phyloP scores from a whole-genome alignment of 2,888 invertebrate genomes.

The Mesoligia furuncula region DNA sequence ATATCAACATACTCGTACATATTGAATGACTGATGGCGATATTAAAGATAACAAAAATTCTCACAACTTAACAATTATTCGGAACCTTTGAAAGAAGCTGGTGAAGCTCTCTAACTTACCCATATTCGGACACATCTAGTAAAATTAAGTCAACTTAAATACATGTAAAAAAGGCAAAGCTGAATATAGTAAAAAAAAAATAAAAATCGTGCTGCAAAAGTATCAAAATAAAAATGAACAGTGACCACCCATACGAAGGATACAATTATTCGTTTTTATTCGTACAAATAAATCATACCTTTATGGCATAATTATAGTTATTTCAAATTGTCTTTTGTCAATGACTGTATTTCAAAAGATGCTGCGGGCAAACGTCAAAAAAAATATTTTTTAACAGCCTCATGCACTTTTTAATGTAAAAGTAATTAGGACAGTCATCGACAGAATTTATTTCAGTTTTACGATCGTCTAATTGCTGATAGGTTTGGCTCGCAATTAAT shows the following conservation, averaged over 20 bases:
- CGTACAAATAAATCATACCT: constrained; percentile 2
- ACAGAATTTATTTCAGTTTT: constrained; percentile 35
- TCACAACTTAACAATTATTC: not conserved
- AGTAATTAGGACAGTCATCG: constrained; percentile 46
- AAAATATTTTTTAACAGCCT: constrained; percentile 20
- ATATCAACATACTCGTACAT: not conserved
- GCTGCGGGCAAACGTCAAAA: not conserved
- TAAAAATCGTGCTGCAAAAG: not conserved
- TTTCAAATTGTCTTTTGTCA: constrained; percentile 27
- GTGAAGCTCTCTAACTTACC: not conserved
- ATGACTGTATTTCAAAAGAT: constrained; percentile 8
- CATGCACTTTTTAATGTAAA: constrained; percentile 25
- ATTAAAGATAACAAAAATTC: not conserved
- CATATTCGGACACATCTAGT: not conserved
- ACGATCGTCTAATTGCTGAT: constrained; percentile 43
- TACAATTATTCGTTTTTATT: constrained; percentile 29
- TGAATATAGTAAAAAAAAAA: not conserved
- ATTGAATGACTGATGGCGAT: not conserved
- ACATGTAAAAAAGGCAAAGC: not conserved
- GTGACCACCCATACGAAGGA: constrained; percentile 5
- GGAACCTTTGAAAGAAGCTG: not conserved
- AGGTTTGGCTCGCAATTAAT: constrained; percentile 14
- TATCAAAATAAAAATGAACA: constrained; percentile 4
- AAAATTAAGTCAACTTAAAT: not conserved
- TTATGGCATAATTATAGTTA: constrained; percentile 5